These are phyloP conservation scores for Drosophila niveifrons DNA, from an alignment of 2,888 invertebrate species.

Conservation along the genomic window DNA sequence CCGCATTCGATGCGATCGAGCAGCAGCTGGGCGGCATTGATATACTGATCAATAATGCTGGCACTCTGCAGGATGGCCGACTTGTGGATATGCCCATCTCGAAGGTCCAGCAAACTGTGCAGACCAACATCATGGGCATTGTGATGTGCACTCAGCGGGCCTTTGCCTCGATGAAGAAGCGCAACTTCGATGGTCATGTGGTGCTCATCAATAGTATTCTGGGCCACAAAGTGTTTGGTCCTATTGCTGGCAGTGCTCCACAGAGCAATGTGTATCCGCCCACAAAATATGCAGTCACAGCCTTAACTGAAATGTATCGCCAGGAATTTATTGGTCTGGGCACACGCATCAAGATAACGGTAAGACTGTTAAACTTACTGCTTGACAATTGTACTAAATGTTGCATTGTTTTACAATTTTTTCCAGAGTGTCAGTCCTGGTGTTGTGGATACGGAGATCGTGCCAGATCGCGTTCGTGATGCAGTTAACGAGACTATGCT, in stretches of 20 bases:
- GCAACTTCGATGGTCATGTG: conserved; percentile 86
- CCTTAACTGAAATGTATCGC: conserved; percentile 82
- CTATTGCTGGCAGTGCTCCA: conserved; percentile 34
- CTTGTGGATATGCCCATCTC: conserved; percentile 66
- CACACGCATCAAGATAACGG: conserved; percentile 84
- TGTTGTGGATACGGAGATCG: conserved; percentile 79
- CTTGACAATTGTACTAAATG: not conserved
- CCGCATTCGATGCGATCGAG: conserved; percentile 86
- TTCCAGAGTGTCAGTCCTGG: conserved; percentile 79
- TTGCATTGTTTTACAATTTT: not conserved
- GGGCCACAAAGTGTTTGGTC: conserved; percentile 75
- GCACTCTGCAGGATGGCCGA: conserved; percentile 76
- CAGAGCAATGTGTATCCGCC: conserved; percentile 81
- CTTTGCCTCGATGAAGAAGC: conserved; percentile 86
- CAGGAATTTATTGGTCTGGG: conserved; percentile 81
- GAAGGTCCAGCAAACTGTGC: conserved; percentile 79
- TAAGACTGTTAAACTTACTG: conserved; percentile 49
- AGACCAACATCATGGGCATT: conserved; percentile 86
- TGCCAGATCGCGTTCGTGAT: conserved; percentile 48
- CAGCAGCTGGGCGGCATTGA: conserved; percentile 87
- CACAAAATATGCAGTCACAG: conserved; percentile 83
- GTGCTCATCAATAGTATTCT: conserved; percentile 85
- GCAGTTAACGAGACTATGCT: conserved; percentile 53
- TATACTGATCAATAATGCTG: conserved; percentile 88
- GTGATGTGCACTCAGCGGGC: conserved; percentile 86